These are phyloP conservation scores for Gymnothorax reevesii DNA, from an alignment of 2,797 vertebrate genomes.

Conservation along the genomic window DNA sequence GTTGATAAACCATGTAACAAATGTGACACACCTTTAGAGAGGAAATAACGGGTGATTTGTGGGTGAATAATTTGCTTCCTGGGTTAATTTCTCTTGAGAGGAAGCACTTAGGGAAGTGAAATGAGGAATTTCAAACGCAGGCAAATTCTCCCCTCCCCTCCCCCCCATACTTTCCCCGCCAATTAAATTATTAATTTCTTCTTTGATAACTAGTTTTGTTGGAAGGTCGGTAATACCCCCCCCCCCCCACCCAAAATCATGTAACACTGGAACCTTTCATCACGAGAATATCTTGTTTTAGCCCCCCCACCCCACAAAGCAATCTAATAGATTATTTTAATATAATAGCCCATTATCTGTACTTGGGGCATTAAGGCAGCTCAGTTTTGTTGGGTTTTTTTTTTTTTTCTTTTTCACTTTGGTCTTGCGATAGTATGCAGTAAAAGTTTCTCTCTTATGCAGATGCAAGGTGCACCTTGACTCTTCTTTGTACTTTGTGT, in stretches of 20 bases:
- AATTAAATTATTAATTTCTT: too few relatives aligned
- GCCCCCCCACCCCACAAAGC: not conserved
- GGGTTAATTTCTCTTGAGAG: not conserved
- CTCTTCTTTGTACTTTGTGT: not conserved
- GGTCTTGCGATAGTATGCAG: not conserved
- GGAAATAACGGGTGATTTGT: slow-evolving; percentile 5
- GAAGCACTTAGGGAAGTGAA: not conserved
- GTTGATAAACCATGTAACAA: slow-evolving; percentile 10
- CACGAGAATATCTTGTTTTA: too few relatives aligned
- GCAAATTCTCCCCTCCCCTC: not conserved
- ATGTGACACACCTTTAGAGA: slow-evolving; percentile 8
- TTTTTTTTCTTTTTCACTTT: too few relatives aligned
- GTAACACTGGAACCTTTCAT: too few relatives aligned
- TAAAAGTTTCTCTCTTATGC: not conserved
- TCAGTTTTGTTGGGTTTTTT: not conserved
- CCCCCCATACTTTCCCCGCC: too few relatives aligned
- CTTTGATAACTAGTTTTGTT: too few relatives aligned
- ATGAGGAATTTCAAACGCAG: slow-evolving; percentile 4
- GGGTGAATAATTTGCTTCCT: not conserved
- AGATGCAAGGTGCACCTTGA: not conserved
- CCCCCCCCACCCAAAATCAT: too few relatives aligned
- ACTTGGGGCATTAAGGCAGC: not conserved
- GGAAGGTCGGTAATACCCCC: too few relatives aligned
- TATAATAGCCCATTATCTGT: not conserved
- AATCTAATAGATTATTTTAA: not conserved